Evolutionary conservation across 2,113 vertebrate species (phyloP).

Genomic region (Martes martes): DNA sequence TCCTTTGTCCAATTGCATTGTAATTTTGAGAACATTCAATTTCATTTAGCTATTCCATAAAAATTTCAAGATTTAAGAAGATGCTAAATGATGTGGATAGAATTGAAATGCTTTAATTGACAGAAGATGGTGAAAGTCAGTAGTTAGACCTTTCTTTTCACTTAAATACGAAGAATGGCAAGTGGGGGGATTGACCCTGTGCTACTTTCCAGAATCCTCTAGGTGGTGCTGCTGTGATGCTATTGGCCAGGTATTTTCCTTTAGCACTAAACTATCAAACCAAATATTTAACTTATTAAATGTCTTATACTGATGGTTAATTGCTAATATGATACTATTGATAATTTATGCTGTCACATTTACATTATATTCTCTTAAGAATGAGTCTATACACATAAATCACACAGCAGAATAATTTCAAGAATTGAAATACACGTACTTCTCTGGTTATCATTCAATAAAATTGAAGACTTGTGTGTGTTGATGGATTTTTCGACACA

Average conservation of each 20-base stretch:
- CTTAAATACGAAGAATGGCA: background rate
- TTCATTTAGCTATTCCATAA: background rate
- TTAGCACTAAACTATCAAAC: slow-evolving; percentile 26
- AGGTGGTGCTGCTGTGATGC: slow-evolving; percentile 82
- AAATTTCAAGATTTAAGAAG: background rate
- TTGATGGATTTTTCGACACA: background rate
- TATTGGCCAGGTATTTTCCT: background rate
- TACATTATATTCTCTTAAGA: slow-evolving; percentile 37
- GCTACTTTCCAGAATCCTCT: slow-evolving; percentile 70
- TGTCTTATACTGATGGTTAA: slow-evolving; percentile 24
- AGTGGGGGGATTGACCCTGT: slow-evolving; percentile 28
- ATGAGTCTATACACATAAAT: slow-evolving; percentile 9
- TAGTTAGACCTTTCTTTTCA: background rate
- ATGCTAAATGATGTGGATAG: background rate
- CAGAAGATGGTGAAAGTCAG: background rate
- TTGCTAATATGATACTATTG: background rate
- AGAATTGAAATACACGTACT: background rate
- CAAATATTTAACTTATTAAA: slow-evolving; percentile 62
- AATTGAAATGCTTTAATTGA: background rate
- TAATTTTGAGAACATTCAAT: background rate
- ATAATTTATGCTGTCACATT: slow-evolving; percentile 50
- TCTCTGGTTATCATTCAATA: slow-evolving; percentile 40
- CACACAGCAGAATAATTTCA: slow-evolving; percentile 30
- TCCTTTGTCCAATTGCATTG: background rate
- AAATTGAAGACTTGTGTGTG: background rate